A percentile compares a stretch with the other conserved stretches of the same genome.
Conservation (phyloP, 2,797 vertebrate species). For the Hipposideros larvatus region DNA sequence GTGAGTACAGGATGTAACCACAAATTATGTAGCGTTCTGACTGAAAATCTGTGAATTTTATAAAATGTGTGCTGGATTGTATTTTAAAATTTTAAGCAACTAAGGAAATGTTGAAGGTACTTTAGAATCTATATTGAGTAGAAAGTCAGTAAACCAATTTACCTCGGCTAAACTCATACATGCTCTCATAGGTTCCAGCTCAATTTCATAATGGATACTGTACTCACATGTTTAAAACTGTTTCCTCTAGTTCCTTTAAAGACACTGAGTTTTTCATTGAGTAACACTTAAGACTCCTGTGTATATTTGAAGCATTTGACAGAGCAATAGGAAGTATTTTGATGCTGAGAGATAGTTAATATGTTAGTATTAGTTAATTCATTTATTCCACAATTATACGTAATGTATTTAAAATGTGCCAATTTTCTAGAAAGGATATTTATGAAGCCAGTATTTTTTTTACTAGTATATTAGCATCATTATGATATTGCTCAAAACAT, state of each 20-base stretch:
- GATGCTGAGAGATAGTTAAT: neutral
- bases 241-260: conserved; percentile 13
- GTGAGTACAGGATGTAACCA: neutral
- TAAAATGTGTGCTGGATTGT: neutral
- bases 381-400: conserved; percentile 43
- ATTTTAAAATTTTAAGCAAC: neutral
- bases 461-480: conserved; percentile 46
- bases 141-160: neutral
- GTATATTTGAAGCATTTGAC: neutral
- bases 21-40: neutral
- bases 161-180: neutral
- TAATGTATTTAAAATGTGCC: neutral
- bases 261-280: neutral
- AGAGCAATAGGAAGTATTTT: conserved; percentile 36
- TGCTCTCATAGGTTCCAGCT: neutral
- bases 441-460: conserved; percentile 35
- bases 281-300: neutral
- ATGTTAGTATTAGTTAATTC: conserved; percentile 67
- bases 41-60: neutral
- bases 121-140: neutral
- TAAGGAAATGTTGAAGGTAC: neutral
- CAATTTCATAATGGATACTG: neutral
- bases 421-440: conserved; percentile 60
- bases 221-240: neutral
- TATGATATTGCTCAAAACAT: conserved; percentile 59